These are phyloP conservation scores for Drosophila imparisetae DNA, from an alignment of 2,888 invertebrate species.

Conservation along the genomic window DNA sequence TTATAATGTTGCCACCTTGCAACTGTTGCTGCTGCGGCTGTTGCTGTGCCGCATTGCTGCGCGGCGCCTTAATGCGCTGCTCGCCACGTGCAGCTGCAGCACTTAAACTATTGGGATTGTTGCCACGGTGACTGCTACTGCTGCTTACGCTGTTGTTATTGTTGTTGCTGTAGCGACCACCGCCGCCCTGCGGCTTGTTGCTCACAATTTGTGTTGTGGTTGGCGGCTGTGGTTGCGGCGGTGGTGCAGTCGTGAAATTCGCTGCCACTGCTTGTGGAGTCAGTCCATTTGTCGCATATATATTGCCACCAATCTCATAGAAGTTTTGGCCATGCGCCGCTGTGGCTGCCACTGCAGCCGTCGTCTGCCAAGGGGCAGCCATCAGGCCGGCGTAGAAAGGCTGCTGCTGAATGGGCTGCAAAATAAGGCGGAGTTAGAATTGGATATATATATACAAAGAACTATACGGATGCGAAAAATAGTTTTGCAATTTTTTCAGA, in stretches of 20 bases:
- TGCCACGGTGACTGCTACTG: conserved; percentile 76
- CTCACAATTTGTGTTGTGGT: conserved; percentile 72
- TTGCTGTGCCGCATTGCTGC: conserved; percentile 75
- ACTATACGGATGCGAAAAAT: not conserved
- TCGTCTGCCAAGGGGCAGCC: conserved; percentile 85
- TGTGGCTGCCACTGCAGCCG: conserved; percentile 84
- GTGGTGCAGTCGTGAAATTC: conserved; percentile 78
- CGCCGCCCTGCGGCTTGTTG: conserved; percentile 74
- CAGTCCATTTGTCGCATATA: conserved; percentile 90
- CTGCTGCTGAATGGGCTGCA: conserved; percentile 87
- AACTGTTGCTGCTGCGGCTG: conserved; percentile 45
- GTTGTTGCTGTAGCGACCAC: conserved; percentile 77
- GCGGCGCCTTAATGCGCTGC: conserved; percentile 80
- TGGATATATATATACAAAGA: not conserved
- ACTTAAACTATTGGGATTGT: conserved; percentile 76
- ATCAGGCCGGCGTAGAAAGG: conserved; percentile 88
- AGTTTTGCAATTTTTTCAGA: too few species aligned
- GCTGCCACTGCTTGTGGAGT: conserved; percentile 88
- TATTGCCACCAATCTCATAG: conserved; percentile 89
- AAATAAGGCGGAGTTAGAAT: conserved; percentile 42
- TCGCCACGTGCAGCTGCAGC: conserved; percentile 71
- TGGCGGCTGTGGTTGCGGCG: conserved; percentile 75
- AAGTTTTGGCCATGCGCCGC: conserved; percentile 86
- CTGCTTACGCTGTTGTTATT: not conserved
- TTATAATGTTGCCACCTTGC: conserved; percentile 70